Percentiles rank a stretch among this genome's conserved stretches.
Evolutionary conservation across 2,888 invertebrate genomes (phyloP).

Genomic region (Chorisops tibialis): DNA sequence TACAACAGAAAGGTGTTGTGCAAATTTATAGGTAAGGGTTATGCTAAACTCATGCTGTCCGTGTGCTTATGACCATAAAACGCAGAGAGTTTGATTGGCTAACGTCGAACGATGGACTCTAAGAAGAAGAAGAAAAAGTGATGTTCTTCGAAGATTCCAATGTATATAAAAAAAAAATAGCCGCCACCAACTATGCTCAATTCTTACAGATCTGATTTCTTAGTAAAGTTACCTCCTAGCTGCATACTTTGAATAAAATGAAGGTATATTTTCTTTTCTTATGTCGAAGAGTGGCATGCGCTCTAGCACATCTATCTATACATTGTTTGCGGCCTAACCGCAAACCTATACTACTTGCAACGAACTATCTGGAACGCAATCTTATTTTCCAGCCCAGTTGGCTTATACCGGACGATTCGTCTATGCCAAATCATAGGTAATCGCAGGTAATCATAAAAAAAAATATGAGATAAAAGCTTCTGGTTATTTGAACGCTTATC

Average conservation of each 20-base stretch:
- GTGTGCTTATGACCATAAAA: slow-evolving; percentile 26
- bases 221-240: background rate
- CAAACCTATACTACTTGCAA: background rate
- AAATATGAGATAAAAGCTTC: slow-evolving; percentile 25
- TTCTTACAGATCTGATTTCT: slow-evolving; percentile 7
- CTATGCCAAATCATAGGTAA: slow-evolving; percentile 8
- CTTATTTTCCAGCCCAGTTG: slow-evolving; percentile 22
- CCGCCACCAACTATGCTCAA: slow-evolving; percentile 8
- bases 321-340: background rate
- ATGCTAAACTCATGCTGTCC: slow-evolving; percentile 26
- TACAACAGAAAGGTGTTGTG: slow-evolving; percentile 24
- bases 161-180: too few species aligned
- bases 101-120: slow-evolving; percentile 4
- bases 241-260: too few species aligned
- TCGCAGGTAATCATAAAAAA: slow-evolving; percentile 27
- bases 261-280: too few species aligned
- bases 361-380: slow-evolving; percentile 15
- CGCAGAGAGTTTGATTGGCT: slow-evolving; percentile 17
- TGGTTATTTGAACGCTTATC: slow-evolving; percentile 30
- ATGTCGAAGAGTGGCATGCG: slow-evolving; percentile 3
- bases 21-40: slow-evolving; percentile 31
- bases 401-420: background rate
- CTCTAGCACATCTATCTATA: background rate
- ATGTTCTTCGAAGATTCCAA: background rate
- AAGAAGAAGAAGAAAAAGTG: too few species aligned